A percentile compares a stretch with the other conserved stretches of the same genome.
Conservation (phyloP, 1,140 invertebrate genomes). For the Leptinotarsa defecta region DNA sequence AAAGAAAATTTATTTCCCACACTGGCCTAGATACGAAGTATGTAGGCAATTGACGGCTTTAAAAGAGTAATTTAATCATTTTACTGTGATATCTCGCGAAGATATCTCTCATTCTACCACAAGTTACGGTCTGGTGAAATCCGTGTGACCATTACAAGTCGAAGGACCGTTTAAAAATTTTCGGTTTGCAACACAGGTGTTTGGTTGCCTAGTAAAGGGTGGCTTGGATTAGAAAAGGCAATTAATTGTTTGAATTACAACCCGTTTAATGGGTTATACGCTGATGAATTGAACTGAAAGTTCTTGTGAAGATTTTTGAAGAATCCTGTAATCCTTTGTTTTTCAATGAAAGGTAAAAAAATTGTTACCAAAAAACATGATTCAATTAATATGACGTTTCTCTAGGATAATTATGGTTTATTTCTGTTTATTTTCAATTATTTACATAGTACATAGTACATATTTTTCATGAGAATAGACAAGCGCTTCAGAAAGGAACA, state of each 20-base stretch:
- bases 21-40: constrained; percentile 11
- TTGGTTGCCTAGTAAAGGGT: neutral
- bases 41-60: neutral
- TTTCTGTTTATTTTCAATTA: too few relatives aligned
- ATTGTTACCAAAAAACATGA: too few relatives aligned
- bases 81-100: constrained; percentile 20
- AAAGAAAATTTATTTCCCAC: constrained; percentile 19
- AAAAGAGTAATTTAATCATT: constrained; percentile 26
- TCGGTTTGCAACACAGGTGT: neutral
- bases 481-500: too few relatives aligned
- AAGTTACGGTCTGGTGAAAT: constrained; percentile 20
- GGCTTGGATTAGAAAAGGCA: constrained; percentile 12
- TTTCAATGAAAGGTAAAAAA: too few relatives aligned
- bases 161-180: neutral
- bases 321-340: too few relatives aligned
- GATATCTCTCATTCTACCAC: constrained; percentile 27
- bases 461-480: too few relatives aligned
- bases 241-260: constrained; percentile 16
- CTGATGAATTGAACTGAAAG: too few relatives aligned
- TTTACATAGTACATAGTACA: too few relatives aligned
- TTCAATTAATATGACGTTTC: too few relatives aligned
- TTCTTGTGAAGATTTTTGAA: too few relatives aligned
- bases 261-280: neutral
- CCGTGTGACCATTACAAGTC: constrained; percentile 12
- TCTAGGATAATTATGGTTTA: too few relatives aligned